Conservation (phyloP, 2,888 invertebrate species). For the Dorcus hopei region DNA sequence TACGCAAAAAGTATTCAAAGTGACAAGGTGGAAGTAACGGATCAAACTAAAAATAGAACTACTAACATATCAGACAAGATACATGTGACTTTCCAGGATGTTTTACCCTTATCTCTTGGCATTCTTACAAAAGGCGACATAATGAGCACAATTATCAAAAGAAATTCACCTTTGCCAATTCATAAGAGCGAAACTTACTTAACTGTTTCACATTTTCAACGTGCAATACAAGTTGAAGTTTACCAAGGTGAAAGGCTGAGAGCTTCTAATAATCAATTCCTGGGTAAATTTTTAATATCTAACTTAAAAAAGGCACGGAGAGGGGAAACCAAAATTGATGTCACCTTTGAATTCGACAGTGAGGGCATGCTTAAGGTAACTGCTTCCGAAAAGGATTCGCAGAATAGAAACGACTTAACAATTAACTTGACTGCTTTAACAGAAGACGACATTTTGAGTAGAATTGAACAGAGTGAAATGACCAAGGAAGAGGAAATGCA, state of each 20-base stretch:
- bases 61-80: too few relatives aligned
- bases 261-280: constrained; percentile 1
- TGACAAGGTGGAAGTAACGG: constrained; percentile 11
- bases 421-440: background rate
- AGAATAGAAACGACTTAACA: background rate
- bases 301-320: background rate
- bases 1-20: constrained; percentile 25
- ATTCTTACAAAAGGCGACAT: constrained; percentile 19
- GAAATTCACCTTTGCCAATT: constrained; percentile 26
- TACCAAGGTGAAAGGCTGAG: constrained; percentile 5
- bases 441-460: too few relatives aligned
- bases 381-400: background rate
- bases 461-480: too few relatives aligned
- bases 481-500: too few relatives aligned
- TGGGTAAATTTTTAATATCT: constrained; percentile 3
- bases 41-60: constrained; percentile 3
- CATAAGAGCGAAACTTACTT: background rate
- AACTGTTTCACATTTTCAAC: constrained; percentile 24
- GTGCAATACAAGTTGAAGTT: background rate
- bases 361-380: constrained; percentile 4
- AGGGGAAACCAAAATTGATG: background rate
- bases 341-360: constrained; percentile 6
- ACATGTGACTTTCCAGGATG: background rate
- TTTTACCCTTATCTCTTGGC: constrained; percentile 14
- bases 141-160: constrained; percentile 27